Percentiles rank a stretch among this genome's conserved stretches.
phyloP scores from a whole-genome alignment of 2,797 vertebrate genomes.

The Odontamblyopus rebecca region DNA sequence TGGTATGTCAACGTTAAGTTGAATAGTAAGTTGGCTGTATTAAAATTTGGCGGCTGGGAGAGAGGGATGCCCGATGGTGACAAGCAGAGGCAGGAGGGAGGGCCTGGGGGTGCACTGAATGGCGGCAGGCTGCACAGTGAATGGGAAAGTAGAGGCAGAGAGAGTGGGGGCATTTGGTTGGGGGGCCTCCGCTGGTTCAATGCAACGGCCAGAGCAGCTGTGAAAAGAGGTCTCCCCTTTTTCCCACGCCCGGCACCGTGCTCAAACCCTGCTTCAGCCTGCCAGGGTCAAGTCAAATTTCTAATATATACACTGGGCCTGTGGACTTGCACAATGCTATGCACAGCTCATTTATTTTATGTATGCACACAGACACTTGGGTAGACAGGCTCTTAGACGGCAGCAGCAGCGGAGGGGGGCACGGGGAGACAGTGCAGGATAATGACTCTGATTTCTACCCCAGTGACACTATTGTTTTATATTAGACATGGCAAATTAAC shows the following conservation, averaged over 20 bases:
- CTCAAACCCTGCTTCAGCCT: slow-evolving; percentile 79
- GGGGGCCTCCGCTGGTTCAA: slow-evolving; percentile 84
- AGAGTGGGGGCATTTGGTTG: slow-evolving; percentile 33
- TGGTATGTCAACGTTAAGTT: slow-evolving; percentile 77
- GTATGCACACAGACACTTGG: slow-evolving; percentile 79
- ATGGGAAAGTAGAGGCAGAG: slow-evolving; percentile 72
- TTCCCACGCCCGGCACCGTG: slow-evolving; percentile 89
- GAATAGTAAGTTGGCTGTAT: slow-evolving; percentile 82
- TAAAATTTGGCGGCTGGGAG: slow-evolving; percentile 53
- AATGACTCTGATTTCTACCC: slow-evolving; percentile 79
- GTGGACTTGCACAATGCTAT: slow-evolving; percentile 81
- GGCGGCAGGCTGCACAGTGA: slow-evolving; percentile 76
- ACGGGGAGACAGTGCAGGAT: slow-evolving; percentile 27
- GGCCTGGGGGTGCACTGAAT: slow-evolving; percentile 74
- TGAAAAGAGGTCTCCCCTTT: slow-evolving; percentile 92
- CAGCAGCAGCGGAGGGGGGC: slow-evolving; percentile 37
- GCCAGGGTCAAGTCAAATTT: slow-evolving; percentile 87
- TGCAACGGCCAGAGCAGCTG: slow-evolving; percentile 88
- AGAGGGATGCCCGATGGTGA: slow-evolving; percentile 68
- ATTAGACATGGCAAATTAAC: slow-evolving; percentile 64
- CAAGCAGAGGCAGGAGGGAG: slow-evolving; percentile 66
- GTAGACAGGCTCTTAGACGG: slow-evolving; percentile 58
- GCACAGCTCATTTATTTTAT: slow-evolving; percentile 84
- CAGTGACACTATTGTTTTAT: slow-evolving; percentile 68
- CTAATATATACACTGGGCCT: slow-evolving; percentile 85